These are phyloP conservation scores for Heptranchias perlo DNA, from an alignment of 2,113 vertebrate genomes.

Conservation along the genomic window DNA sequence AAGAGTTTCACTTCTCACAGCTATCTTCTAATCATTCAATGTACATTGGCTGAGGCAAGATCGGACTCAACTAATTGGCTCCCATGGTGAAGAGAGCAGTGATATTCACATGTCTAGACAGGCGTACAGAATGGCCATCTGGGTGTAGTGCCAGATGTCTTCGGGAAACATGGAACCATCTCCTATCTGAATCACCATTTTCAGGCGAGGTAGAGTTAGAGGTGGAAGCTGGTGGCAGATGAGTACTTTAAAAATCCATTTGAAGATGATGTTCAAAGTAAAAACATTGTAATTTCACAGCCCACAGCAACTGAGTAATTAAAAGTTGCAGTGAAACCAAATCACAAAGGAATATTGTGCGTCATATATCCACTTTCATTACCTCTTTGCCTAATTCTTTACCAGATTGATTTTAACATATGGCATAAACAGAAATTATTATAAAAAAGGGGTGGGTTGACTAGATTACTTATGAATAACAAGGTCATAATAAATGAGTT, in stretches of 20 bases:
- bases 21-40: too few relatives aligned
- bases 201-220: neutral
- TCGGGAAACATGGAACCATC: neutral
- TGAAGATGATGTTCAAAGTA: neutral
- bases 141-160: neutral
- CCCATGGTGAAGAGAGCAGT: too few relatives aligned
- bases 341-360: neutral
- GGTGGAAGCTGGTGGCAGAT: neutral
- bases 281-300: neutral
- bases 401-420: neutral
- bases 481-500: neutral
- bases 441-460: neutral
- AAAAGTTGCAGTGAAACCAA: neutral
- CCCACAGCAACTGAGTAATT: neutral
- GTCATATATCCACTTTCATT: neutral
- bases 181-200: neutral
- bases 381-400: neutral
- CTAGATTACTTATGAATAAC: slow-evolving; percentile 10
- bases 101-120: neutral
- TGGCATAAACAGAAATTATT: neutral
- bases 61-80: too few relatives aligned
- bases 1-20: too few relatives aligned
- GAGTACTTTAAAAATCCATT: neutral
- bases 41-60: too few relatives aligned
- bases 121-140: neutral